Evolutionary conservation across 2,113 vertebrate genomes (phyloP), one percentile per base, ranked within the genome.

Genomic region (Gallinago jamesoni): DNA sequence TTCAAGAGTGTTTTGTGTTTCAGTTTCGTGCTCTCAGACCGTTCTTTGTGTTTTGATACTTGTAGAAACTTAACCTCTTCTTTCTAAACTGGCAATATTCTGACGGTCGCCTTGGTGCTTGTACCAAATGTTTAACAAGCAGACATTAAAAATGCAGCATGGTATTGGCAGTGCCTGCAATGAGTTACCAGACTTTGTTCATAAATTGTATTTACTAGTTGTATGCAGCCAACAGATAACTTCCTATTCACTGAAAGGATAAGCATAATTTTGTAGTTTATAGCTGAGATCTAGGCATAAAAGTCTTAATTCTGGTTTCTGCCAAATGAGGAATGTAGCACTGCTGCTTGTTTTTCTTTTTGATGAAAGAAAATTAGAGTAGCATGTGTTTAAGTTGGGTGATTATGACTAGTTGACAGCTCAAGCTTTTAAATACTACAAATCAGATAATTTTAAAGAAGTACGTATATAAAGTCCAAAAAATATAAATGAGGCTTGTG

Each of bases 1-100:
- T 93, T 86, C 70, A 82, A 79, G 52, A 87, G 55, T 52, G 67
- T 66, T 94, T 90, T 95, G 82, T 93, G 88, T 95, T 75, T 75
- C 41, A 47, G 55, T 50, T 96, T 85, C 27, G 7, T 67, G n/a
- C 66, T 96, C 63, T 95, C 28, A 73, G 27, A 20, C 59, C 79
- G 31, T 63, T 91, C 69, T 93, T 76, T 92, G 60, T 97, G 53
- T 87, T 87, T 93, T 60, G 62, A 31, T 72, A 59, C 30, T 92
- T 82, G 41, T 35, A 84, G 67, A 93, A 89, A 81, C 56, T 68
- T 95, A 80, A 90, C 55, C 84, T 82, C 66, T 74, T 80, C 30
- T 43, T 91, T 91, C 33, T 78, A 37, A 82, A 77, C 43, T 56
- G 78, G 41, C 59, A 41, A 3, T 70, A 70, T 84, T 79, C 82